A percentile compares a stretch with the other conserved stretches of the same genome.
These are phyloP conservation scores for Mythimna vitellina DNA, from an alignment of 2,888 invertebrate genomes.

Conservation along the genomic window DNA sequence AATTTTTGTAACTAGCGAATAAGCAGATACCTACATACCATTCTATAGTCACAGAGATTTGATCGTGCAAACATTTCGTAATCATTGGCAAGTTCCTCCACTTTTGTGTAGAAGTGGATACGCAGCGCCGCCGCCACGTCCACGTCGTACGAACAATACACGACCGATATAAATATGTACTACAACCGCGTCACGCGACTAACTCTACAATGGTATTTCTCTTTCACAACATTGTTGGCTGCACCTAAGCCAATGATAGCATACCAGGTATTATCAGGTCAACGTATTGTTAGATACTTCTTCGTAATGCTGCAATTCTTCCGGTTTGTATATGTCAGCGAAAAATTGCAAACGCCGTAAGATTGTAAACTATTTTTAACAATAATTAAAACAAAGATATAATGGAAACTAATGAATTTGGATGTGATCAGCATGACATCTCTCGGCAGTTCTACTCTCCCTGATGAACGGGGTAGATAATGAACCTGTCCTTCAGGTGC, in stretches of 20 bases:
- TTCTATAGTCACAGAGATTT: slow-evolving; percentile 14
- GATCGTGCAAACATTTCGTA: slow-evolving; percentile 44
- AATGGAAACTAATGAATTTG: too few species aligned
- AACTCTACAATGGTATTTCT: slow-evolving; percentile 33
- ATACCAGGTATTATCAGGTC: slow-evolving; percentile 24
- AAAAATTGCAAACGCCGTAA: too few species aligned
- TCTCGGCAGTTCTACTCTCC: too few species aligned
- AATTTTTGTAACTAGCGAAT: slow-evolving; percentile 6
- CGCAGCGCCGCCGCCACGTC: neutral
- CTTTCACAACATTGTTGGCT: slow-evolving; percentile 40
- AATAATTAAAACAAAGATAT: too few species aligned
- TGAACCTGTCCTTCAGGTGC: too few species aligned
- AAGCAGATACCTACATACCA: slow-evolving; percentile 2
- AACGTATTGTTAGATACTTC: slow-evolving; percentile 4
- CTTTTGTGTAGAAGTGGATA: slow-evolving; percentile 34
- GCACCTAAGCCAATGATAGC: slow-evolving; percentile 16
- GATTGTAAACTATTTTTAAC: too few species aligned
- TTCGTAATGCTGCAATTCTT: neutral
- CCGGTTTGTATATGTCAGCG: too few species aligned
- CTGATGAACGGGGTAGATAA: too few species aligned
- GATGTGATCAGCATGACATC: too few species aligned
- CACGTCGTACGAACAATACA: neutral
- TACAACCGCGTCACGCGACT: slow-evolving; percentile 25
- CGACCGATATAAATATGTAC: slow-evolving; percentile 31
- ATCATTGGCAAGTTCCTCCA: slow-evolving; percentile 49